Conservation (phyloP, 2,797 vertebrate species). For the Cetoscarus ocellatus region DNA sequence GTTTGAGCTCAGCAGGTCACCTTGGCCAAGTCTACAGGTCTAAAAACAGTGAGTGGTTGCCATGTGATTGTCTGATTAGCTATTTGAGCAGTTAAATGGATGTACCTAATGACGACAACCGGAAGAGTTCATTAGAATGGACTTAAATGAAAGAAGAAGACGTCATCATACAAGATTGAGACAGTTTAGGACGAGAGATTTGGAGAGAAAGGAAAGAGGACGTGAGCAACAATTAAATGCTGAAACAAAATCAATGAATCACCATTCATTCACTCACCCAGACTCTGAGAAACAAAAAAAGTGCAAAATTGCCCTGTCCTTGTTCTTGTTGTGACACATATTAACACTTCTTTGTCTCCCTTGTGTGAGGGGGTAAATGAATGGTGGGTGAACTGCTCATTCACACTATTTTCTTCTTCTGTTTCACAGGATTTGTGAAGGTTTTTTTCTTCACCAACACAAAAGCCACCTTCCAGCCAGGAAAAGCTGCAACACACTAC, state of each 20-base stretch:
- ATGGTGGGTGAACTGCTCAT: constrained; percentile 57
- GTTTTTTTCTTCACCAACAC: constrained; percentile 41
- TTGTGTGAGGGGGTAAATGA: constrained; percentile 35
- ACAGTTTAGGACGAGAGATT: not conserved
- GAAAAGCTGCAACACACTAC: constrained; percentile 48
- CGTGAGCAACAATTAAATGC: constrained; percentile 49
- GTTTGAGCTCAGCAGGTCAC: no score
- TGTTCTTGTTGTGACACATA: constrained; percentile 52
- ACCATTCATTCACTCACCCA: constrained; percentile 16
- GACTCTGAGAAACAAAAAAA: constrained; percentile 55
- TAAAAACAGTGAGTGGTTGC: no score
- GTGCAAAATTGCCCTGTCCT: constrained; percentile 38
- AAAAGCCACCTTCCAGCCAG: constrained; percentile 60
- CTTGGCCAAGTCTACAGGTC: no score
- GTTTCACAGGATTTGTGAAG: constrained; percentile 53
- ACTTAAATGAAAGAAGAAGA: constrained; percentile 11
- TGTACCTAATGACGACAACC: no score
- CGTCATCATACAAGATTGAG: not conserved
- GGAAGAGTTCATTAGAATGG: no score
- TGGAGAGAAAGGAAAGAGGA: constrained; percentile 10
- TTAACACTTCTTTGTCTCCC: constrained; percentile 35
- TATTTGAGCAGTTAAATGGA: no score
- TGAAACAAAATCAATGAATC: constrained; percentile 25
- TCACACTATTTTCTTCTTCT: constrained; percentile 61
- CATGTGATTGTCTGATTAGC: no score